Evolutionary conservation across 2,888 invertebrate species (phyloP).

Genomic region (Xylota segnis): DNA sequence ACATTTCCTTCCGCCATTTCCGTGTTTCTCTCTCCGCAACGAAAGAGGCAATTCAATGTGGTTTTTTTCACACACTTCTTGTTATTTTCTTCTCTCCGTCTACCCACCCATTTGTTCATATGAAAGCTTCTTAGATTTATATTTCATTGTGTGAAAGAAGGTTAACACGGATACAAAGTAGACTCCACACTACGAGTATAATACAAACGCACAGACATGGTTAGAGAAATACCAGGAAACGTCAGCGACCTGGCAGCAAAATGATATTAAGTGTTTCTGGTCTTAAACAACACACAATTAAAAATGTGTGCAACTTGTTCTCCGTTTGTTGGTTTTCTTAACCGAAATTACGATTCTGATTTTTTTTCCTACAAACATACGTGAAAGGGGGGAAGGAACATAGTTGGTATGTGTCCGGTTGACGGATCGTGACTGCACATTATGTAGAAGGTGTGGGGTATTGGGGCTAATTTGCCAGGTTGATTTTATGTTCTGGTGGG

Average conservation of each 20-base stretch:
- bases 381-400: too few species aligned
- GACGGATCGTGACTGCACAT: constrained; percentile 13
- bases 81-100: neutral
- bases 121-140: constrained; percentile 13
- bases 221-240: constrained; percentile 59
- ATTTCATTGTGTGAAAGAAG: neutral
- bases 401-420: constrained; percentile 28
- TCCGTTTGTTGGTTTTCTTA: constrained; percentile 22
- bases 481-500: neutral
- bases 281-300: constrained; percentile 30
- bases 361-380: neutral
- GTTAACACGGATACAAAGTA: neutral
- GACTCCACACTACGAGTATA: constrained; percentile 17
- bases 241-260: constrained; percentile 59
- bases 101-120: constrained; percentile 10
- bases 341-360: constrained; percentile 39
- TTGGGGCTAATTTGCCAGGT: neutral
- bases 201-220: constrained; percentile 3
- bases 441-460: constrained; percentile 2
- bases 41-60: constrained; percentile 6
- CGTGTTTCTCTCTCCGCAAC: neutral
- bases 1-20: neutral
- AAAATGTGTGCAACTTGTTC: constrained; percentile 45
- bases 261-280: constrained; percentile 47
- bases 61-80: neutral